Conservation (phyloP, 2,113 vertebrate genomes). For the Columbina picui region DNA sequence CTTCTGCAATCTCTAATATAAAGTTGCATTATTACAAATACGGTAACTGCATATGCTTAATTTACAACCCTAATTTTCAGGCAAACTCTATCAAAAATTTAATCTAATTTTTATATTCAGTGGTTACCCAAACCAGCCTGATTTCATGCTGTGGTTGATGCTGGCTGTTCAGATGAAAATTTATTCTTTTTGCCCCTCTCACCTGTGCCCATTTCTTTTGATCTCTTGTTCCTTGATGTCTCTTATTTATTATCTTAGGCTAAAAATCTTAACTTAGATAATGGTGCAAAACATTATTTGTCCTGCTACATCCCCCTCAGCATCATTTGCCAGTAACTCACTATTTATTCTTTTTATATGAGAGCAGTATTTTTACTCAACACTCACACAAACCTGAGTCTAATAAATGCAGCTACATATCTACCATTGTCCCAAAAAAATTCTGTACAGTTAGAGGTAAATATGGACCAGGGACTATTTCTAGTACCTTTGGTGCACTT, state of each 20-base stretch:
- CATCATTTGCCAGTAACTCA: not conserved
- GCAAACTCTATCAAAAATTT: not conserved
- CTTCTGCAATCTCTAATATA: not conserved
- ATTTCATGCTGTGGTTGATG: not conserved
- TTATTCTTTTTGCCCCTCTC: not conserved
- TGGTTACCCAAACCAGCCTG: not conserved
- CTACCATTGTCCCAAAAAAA: rapidly evolving
- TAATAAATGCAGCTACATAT: not conserved
- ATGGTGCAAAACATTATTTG: not conserved
- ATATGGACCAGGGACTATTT: not conserved
- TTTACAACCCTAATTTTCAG: not conserved
- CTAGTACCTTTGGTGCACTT: not conserved
- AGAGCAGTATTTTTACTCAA: not conserved
- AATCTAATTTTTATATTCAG: not conserved
- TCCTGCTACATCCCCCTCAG: not conserved
- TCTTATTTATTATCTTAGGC: not conserved
- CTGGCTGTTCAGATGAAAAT: not conserved
- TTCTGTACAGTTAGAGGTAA: not conserved
- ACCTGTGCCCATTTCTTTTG: not conserved
- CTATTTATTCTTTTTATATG: not conserved
- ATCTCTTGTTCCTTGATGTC: not conserved
- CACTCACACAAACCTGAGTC: rapidly evolving
- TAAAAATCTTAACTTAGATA: not conserved
- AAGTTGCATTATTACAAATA: not conserved
- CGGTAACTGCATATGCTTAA: not conserved